phyloP scores from a whole-genome alignment of 2,113 vertebrate genomes.

The Acinonyx jubatus region DNA sequence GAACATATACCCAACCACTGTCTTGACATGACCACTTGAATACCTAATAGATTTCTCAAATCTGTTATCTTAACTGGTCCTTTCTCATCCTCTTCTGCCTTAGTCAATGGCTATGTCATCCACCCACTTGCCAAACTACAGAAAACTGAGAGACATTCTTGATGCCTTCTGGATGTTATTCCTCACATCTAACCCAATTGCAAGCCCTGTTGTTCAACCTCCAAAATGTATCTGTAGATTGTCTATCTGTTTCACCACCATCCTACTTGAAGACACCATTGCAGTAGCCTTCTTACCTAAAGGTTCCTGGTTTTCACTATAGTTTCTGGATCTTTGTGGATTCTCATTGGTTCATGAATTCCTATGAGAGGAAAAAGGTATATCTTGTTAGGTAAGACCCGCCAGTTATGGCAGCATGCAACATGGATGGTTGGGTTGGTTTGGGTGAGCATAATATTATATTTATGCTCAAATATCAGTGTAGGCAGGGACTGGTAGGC shows the following conservation, averaged over 20 bases:
- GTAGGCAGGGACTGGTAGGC: neutral
- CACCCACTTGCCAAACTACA: neutral
- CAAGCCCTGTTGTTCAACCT: neutral
- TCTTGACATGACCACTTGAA: neutral
- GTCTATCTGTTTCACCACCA: neutral
- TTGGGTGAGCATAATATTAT: neutral
- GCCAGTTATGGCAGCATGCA: neutral
- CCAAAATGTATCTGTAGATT: neutral
- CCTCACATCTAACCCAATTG: neutral
- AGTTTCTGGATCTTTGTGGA: neutral
- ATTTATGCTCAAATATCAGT: neutral
- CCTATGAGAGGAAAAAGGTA: neutral
- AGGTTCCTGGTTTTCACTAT: neutral
- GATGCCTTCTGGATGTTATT: neutral
- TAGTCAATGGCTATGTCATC: neutral
- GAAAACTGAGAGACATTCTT: neutral
- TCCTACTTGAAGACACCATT: neutral
- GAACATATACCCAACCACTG: neutral
- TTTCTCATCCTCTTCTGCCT: neutral
- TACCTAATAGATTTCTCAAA: neutral
- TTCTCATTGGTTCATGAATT: neutral
- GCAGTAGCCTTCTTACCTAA: neutral
- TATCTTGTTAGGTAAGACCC: neutral
- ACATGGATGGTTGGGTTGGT: neutral
- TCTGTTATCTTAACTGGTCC: neutral